Conservation (phyloP, 2,113 vertebrate genomes). For the Pollimyrus isidori region DNA sequence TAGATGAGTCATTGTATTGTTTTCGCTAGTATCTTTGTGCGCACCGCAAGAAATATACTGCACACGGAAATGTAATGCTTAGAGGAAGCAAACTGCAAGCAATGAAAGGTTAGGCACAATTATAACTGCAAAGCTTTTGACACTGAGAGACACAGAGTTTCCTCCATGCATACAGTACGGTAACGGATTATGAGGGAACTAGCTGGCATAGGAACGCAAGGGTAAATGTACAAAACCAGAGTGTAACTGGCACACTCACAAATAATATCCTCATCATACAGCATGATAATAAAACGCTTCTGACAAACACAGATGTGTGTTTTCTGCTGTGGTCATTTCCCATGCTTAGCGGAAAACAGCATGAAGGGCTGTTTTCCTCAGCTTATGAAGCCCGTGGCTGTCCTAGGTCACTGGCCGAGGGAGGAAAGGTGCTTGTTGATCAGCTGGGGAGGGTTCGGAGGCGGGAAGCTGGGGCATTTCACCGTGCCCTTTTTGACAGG, state of each 20-base stretch:
- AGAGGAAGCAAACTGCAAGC: neutral
- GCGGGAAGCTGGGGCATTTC: constrained; percentile 55
- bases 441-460: constrained; percentile 40
- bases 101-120: neutral
- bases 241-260: constrained; percentile 41
- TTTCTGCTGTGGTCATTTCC: neutral
- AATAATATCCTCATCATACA: constrained; percentile 36
- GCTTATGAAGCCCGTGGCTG: neutral
- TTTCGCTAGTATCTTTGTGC: neutral
- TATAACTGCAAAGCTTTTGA: constrained; percentile 10
- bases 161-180: neutral
- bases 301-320: constrained; percentile 27
- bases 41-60: neutral
- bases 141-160: neutral
- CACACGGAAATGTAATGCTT: neutral
- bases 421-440: constrained; percentile 44
- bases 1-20: neutral
- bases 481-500: constrained; percentile 37
- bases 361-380: neutral
- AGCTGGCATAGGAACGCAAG: neutral
- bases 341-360: neutral
- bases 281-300: constrained; percentile 51
- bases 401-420: constrained; percentile 19
- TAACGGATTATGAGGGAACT: neutral
- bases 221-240: constrained; percentile 11